A percentile compares a stretch with the other conserved stretches of the same genome.
Conservation (phyloP, 2,113 vertebrate genomes). For the Notiomystis cincta region DNA sequence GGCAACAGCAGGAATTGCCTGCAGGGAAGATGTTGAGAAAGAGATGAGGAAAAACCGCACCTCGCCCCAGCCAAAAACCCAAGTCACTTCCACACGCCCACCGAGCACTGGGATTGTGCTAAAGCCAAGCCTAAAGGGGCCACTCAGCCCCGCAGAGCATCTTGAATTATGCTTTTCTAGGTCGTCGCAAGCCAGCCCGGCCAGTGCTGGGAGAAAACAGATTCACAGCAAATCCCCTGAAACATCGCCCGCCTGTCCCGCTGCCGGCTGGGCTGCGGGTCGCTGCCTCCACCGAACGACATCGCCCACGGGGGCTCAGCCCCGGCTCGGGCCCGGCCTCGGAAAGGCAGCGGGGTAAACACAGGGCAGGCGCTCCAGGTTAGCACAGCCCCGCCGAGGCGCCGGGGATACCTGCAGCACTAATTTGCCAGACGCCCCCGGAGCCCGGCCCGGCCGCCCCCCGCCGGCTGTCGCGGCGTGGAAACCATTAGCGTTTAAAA, state of each 20-base stretch:
- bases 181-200: not conserved
- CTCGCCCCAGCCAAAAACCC: not conserved
- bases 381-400: conserved; percentile 62
- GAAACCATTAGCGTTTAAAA: conserved; percentile 80
- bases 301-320: not conserved
- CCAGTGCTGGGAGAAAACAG: not conserved
- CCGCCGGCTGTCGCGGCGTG: conserved; percentile 60
- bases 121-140: not conserved
- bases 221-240: not conserved
- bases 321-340: not conserved
- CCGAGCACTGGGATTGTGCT: not conserved
- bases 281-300: not conserved
- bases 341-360: conserved; percentile 50
- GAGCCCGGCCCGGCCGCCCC: conserved; percentile 60
- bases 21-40: not conserved
- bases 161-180: not conserved
- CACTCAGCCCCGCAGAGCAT: not conserved
- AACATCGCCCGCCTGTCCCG: not conserved
- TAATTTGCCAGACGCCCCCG: conserved; percentile 66
- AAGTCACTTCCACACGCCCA: not conserved
- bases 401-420: conserved; percentile 61
- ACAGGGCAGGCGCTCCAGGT: conserved; percentile 28
- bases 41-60: not conserved
- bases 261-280: not conserved
- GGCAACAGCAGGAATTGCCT: not conserved